Conservation (phyloP, 2,797 vertebrate species). For the Hypotaenidia philippensis region DNA sequence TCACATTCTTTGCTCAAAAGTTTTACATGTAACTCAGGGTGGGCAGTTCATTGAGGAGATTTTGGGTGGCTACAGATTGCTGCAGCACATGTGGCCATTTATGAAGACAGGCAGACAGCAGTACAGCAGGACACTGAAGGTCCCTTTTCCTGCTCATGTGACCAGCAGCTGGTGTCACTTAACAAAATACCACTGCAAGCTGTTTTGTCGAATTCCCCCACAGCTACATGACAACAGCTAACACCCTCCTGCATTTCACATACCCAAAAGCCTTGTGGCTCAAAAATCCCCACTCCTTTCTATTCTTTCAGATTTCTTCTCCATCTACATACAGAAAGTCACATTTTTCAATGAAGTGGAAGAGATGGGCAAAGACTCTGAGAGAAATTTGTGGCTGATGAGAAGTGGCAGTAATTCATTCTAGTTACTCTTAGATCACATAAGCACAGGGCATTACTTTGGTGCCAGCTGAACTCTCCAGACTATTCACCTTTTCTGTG, state of each 20-base stretch:
- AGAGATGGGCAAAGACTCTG: neutral
- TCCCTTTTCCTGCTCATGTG: neutral
- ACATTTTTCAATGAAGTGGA: neutral
- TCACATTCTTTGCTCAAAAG: conserved; percentile 62
- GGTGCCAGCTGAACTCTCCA: neutral
- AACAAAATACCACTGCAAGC: conserved; percentile 45
- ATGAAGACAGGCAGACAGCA: neutral
- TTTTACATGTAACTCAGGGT: neutral
- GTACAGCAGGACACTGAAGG: conserved; percentile 5
- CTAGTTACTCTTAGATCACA: neutral
- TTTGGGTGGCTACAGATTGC: neutral
- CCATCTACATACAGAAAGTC: neutral
- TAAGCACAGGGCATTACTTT: neutral
- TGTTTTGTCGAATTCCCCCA: conserved; percentile 9
- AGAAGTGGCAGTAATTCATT: neutral
- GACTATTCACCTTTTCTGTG: neutral
- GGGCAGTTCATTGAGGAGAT: neutral
- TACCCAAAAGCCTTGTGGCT: neutral
- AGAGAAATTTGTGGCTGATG: neutral
- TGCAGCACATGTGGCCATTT: neutral
- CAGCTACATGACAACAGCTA: conserved; percentile 33
- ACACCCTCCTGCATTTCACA: conserved; percentile 31
- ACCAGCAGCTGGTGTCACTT: conserved; percentile 59
- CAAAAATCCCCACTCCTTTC: neutral
- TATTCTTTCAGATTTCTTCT: neutral